Base-by-base conservation (phyloP, 1,140 invertebrate genomes). In the Eciton burchellii region DNA sequence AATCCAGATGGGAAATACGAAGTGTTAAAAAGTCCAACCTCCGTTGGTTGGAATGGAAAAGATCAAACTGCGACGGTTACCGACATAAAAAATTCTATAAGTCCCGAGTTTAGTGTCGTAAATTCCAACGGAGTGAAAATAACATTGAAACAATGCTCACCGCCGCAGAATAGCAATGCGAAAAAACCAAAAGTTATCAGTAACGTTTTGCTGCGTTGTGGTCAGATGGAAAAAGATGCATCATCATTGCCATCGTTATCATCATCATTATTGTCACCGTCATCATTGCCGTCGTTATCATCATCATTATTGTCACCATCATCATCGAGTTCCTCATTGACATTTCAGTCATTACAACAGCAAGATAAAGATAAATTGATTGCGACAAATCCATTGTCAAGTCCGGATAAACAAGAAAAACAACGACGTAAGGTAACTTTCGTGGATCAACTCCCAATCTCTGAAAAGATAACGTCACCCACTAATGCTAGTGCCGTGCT, bases 91-190 rank as follows among this genome's bases (percentile, higher is more conserved):
- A 8, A 52, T 0, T 79, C 54, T 19, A 19, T 84, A 0, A 90
- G 81, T 73, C 83, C 91, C 0, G 91, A 92, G 63, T 93, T 93
- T 35, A 93, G 92, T 57, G 91, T 93, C 2, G 92, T 93, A 6
- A 92, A 92, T 81, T 92, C 90, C 8, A 92, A 92, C 45, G 91
- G 91, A 16, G 90, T 92, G 2, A 93, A 93, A 66, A 92, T 93
- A 24, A 93, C 91, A 4, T 66, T 93, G 41, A 93, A 93, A 19
- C 92, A 93, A 54, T 92, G 91, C 35, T 71, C 88, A 0, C 91
- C 92, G 1, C 85, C 83, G 9, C 47, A 62, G 26, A 86, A 59
- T 49, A n/a, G 3, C 9, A 84, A 24, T 21, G 6, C 59, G 0
- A 84, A 59, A 3, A 89, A 88, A 19, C 91, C 91, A 1, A 93